Evolutionary conservation across 2,888 invertebrate genomes (phyloP), one percentile per base, ranked within the genome.

Genomic region (Drosophila gaucha): DNA sequence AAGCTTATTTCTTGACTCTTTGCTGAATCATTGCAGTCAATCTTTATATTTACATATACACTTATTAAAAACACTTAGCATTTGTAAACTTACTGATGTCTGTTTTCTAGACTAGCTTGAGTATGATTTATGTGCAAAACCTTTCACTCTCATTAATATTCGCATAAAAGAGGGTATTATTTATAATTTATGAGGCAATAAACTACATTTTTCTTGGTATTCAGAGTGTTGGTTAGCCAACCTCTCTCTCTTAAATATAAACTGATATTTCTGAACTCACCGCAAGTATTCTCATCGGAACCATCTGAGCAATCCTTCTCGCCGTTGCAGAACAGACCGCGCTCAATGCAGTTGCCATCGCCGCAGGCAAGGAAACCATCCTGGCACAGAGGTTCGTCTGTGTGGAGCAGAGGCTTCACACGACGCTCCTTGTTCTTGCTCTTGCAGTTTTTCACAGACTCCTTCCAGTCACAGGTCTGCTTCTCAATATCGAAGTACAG

Each of bases 381-480:
- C 90, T 95, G 95, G 91, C 97, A 98, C 41, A 97, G 93, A 9
- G 97, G 97, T 90, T 97, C 97, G 87, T 97, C 97, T 31, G 97
- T 98, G 92, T 95, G 95, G 60, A 97, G 93, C 79, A 97, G 93
- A 62, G 97, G 97, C 90, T 97, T 97, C 16, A 96, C 94, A 91
- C 97, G 97, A 73, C 96, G 95, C 90, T 97, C 97, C 91, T 97
- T 97, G 92, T 95, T 96, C 93, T 97, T 97, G 85, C 95, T 91
- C 90, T 97, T 97, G 93, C 97, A 98, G 92, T 97, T 97, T 92
- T 96, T 97, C n/a, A 97, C 97, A 2, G 97, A 94, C 73, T 95
- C 96, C 91, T 96, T 97, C 97, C 97, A 98, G 91, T 97, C 97
- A 90, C 97, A 98, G 2, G 97, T 97, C 92, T 98, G 97, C 92